Evolutionary conservation across 2,888 invertebrate genomes (phyloP), one percentile per base, ranked within the genome.

Genomic region (Hermaeophaga mercurialis): DNA sequence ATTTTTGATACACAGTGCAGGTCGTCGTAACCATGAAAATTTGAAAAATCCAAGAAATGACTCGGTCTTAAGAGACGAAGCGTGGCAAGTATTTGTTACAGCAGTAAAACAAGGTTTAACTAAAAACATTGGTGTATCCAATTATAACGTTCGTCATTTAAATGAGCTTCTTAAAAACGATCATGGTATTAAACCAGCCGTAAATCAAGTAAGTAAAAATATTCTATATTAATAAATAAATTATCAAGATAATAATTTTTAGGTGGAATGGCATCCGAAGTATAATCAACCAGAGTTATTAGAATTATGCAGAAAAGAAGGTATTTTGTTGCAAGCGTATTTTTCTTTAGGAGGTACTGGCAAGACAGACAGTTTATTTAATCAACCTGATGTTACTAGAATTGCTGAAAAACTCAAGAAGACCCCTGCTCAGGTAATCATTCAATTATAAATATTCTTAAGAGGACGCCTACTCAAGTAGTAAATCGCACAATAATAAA

Each of bases 1-100:
- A 28, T 90, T 86, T 69, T 78, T 94, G 47, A 88, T 94, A 56
- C 91, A 93, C 73, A 92, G 91, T 85, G 93, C 93, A 24, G 89
- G 89, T 12, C 14, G 11, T 3, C 78, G 80, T 22, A 14, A 82
- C 9, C 81, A 83, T 38, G 66, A 82, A 28, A 73, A 80, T 6
- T 78, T 80, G 12, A 77, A 78, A 11, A 84, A 85, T 33, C 33
- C 33, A 67, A 66, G 78, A 1, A 77, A 78, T 18, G 87, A 90
- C 69, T 67, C 73, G n/a, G 73, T 79, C 52, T 69, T 85, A 11
- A 78, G 92, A 18, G 76, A 79, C 18, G 76, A 79, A 47, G 88
- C 88, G 45, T 94, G 92, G 92, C 71, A 77, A 45, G 82, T 83
- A 8, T 73, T 94, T 68, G 83, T 85, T 5, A 78, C 85, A 49